These are phyloP conservation scores for Sialis lutaria DNA, from an alignment of 2,888 invertebrate genomes.

Conservation along the genomic window DNA sequence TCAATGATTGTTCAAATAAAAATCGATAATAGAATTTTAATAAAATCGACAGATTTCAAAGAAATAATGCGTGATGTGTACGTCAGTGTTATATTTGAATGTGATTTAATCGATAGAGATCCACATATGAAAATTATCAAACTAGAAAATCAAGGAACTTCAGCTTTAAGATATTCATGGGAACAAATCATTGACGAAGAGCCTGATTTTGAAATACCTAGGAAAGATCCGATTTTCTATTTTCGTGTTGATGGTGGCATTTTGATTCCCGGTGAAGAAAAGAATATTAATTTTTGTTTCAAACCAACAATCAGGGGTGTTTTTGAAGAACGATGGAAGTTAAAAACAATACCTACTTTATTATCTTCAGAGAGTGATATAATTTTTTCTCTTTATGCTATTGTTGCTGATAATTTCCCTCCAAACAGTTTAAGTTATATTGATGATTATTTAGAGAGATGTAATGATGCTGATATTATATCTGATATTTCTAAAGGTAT, in stretches of 20 bases:
- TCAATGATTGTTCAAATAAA: too few species aligned
- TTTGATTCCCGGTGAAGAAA: conserved; percentile 8
- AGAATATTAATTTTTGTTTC: conserved; percentile 10
- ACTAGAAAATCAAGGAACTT: conserved; percentile 14
- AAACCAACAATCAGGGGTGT: background rate
- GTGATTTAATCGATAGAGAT: background rate
- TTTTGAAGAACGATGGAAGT: background rate
- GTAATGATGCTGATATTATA: background rate
- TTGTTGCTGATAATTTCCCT: background rate
- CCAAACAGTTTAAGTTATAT: background rate
- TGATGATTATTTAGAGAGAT: background rate
- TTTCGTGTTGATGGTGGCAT: conserved; percentile 10
- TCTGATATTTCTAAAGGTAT: too few species aligned
- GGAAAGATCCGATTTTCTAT: conserved; percentile 5
- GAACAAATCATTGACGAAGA: background rate
- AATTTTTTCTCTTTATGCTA: background rate
- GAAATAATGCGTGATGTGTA: background rate
- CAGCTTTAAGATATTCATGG: conserved; percentile 14
- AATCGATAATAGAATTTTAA: too few species aligned
- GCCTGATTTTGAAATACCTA: background rate
- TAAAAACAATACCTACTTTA: background rate
- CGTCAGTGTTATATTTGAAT: background rate
- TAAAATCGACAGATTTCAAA: too few species aligned
- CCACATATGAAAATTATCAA: background rate
- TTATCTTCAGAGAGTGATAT: background rate